These are phyloP conservation scores for Aplidium turbinatum DNA, from an alignment of 23 tunicate species.

Conservation along the genomic window DNA sequence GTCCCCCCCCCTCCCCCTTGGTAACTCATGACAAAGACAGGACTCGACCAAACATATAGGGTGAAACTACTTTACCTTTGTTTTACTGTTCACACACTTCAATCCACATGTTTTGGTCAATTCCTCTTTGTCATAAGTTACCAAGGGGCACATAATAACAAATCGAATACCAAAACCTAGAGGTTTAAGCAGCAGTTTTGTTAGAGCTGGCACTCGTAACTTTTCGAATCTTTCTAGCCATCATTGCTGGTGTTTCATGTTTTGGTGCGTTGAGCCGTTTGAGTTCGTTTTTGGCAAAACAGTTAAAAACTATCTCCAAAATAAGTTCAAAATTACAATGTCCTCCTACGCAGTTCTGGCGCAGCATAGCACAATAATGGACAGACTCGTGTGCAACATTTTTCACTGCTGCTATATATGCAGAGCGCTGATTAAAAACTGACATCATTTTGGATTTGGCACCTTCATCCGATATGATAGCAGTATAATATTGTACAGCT, in stretches of 20 bases:
- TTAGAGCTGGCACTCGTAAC: neutral
- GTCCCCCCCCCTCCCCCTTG: no score
- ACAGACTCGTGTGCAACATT: neutral
- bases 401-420: neutral
- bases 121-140: no score
- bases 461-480: neutral
- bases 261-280: constrained; percentile 6
- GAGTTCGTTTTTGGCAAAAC: constrained; percentile 21
- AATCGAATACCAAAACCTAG: no score
- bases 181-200: constrained; percentile 6
- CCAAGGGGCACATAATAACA: no score
- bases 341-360: neutral
- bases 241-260: neutral
- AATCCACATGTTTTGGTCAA: no score
- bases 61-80: no score
- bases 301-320: neutral
- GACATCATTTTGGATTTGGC: constrained; percentile 3
- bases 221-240: neutral
- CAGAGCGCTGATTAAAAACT: constrained; percentile 4
- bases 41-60: no score
- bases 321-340: constrained; percentile 10
- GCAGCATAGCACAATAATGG: neutral
- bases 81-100: no score
- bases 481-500: constrained; percentile 5
- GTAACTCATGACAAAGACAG: no score